Percentiles rank a stretch among this genome's conserved stretches.
These are phyloP conservation scores for Urocolius indicus DNA, from an alignment of 2,113 vertebrate species.

Conservation along the genomic window DNA sequence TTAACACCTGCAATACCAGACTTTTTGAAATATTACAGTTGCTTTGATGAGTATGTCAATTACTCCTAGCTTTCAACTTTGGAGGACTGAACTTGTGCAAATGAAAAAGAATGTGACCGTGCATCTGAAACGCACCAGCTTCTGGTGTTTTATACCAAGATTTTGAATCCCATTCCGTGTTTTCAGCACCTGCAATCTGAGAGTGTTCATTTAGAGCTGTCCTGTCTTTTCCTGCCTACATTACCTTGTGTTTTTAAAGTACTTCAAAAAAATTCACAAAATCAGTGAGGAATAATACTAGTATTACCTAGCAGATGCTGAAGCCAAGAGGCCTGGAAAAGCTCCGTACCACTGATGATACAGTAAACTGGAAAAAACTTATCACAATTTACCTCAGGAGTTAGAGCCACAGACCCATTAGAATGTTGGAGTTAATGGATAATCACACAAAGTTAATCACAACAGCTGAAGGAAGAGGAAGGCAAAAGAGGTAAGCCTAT, in stretches of 20 bases:
- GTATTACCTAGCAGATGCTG: background rate
- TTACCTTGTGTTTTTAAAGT: background rate
- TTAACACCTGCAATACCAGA: background rate
- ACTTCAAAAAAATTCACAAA: background rate
- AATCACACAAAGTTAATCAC: background rate
- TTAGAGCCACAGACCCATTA: background rate
- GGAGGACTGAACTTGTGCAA: background rate
- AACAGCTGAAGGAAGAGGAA: background rate
- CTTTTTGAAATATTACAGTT: background rate
- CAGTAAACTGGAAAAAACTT: background rate
- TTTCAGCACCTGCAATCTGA: background rate
- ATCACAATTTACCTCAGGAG: background rate
- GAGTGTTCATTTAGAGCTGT: background rate
- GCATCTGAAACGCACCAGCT: background rate
- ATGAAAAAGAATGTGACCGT: background rate
- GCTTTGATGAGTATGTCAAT: background rate
- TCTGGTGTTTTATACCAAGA: background rate
- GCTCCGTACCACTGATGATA: background rate
- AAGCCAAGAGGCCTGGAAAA: background rate
- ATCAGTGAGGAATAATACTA: background rate
- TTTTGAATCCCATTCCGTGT: background rate
- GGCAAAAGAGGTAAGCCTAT: background rate
- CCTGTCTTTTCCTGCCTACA: background rate
- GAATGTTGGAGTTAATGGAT: background rate
- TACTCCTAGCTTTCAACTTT: background rate